Base-by-base conservation (phyloP, 2,797 vertebrate species). In the Morelia viridis region DNA sequence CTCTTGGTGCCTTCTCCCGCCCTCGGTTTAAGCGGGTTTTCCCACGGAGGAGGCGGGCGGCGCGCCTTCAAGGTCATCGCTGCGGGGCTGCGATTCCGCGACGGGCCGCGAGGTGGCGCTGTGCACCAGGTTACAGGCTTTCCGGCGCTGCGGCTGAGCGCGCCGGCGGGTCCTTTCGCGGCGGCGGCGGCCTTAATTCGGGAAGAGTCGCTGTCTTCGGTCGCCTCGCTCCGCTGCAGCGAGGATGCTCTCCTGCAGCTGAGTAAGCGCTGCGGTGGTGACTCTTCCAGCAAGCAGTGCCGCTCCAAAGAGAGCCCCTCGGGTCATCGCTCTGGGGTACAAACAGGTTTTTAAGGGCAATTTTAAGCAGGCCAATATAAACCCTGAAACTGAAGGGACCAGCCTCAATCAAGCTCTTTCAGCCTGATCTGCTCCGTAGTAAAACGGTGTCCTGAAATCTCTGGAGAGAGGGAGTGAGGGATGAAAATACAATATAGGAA, bases 91-190 rank as follows among this genome's bases (percentile, higher is more conserved):
- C 88, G 64, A n/a, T 19, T 11, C 41, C 28, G 0, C 4, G 15
- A 24, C 2, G 1, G 92, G 41, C 65, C 90, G 41, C 31, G 19
- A 91, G 92, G 24, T 64, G 90, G 87, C 0, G 87, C 11, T 8
- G 46, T 31, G 19, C 24, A 19, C 24, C n/a, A 3, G 2, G 26
- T 8, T 1, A 6, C 24, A 0, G n/a, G 31, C 0, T 22, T 28
- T 46, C 11, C 11, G 10, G 13, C 87, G 13, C 61, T 28, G 61
- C 41, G 12, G 26, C 11, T 17, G 12, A 17, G 11, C 83, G 0
- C 13, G 65, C 13, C 28, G 65, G 65, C 5, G n/a, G 64, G 3
- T 13, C 64, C 28, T 19, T 71, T 71, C 31, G 11, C 31, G 35
- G 35, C 35, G 19, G 0, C 31, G 17, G 15, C 2, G 17, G 31